Conservation (phyloP, 2,888 invertebrate species). For the Fragum fragum region DNA sequence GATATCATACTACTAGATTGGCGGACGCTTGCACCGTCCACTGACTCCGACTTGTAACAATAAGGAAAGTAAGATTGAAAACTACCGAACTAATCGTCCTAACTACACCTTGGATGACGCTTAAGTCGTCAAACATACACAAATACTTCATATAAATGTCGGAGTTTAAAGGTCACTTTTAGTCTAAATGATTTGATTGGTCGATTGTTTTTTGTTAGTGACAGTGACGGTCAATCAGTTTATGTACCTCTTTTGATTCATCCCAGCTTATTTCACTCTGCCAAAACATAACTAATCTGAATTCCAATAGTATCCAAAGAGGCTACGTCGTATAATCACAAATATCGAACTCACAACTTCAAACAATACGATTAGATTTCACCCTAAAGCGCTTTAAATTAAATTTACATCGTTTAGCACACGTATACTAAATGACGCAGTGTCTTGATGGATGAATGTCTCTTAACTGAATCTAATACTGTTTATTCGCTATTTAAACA, state of each 20-base stretch:
- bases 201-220: too few species aligned
- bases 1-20: too few species aligned
- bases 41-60: too few species aligned
- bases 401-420: not conserved
- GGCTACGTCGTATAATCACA: not conserved
- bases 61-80: too few species aligned
- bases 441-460: not conserved
- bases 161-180: too few species aligned
- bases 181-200: too few species aligned
- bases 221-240: too few species aligned
- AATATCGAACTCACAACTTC: not conserved
- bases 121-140: too few species aligned
- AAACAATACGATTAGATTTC: not conserved
- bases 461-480: not conserved
- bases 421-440: not conserved
- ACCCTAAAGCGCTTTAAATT: not conserved
- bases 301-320: not conserved
- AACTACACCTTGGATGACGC: too few species aligned
- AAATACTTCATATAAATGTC: too few species aligned
- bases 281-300: not conserved
- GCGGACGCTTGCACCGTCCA: too few species aligned
- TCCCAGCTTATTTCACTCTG: constrained; percentile 20
- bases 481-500: not conserved
- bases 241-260: not conserved
- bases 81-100: too few species aligned